Base-by-base conservation (phyloP, 2,113 vertebrate genomes). In the Phaetusa simplex region DNA sequence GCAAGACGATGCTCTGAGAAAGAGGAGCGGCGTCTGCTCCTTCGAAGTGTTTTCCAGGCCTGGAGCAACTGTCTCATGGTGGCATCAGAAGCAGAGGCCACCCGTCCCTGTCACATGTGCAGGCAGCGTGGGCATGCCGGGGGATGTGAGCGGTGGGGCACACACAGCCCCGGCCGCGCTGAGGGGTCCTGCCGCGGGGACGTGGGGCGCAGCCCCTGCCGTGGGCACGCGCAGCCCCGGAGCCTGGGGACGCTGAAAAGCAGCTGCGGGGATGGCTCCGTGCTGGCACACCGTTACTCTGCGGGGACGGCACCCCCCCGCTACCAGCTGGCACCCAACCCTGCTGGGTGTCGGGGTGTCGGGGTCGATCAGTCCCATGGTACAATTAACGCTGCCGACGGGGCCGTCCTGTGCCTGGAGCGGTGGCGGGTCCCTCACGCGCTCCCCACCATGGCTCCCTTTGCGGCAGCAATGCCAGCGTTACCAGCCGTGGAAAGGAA, bases 351-450 rank as follows among this genome's bases (percentile, higher is more conserved):
- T 38, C 0, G 2, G 21, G 45, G 16, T 12, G 30, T 30, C 65
- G 16, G 32, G 23, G 5, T 8, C 26, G 27, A 20, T 32, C 4
- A 0, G 18, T 34, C 20, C 53, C 34, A 16, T 2, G 24, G 88
- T 22, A 36, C n/a, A 34, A 43, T 1, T 12, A 21, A n/a, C 1
- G 3, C 27, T 17, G 22, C 30, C 2, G 0, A 4, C 0, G 3
- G 14, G n/a, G 30, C n/a, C 3, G 3, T 14, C n/a, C 56, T 2
- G 1, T 24, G n/a, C 29, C 71, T 15, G 21, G 16, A 14, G 19
- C 4, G 1, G 76, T 16, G 24, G 24, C 43, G 13, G 16, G 20
- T 49, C n/a, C 65, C 56, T 42, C 1, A 0, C 1, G 7, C 18
- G 9, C 29, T 34, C 56, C 49, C 55, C n/a, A 20, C 40, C 49